These are phyloP conservation scores for Parnassius orleans DNA, from an alignment of 2,888 invertebrate species.

Conservation along the genomic window DNA sequence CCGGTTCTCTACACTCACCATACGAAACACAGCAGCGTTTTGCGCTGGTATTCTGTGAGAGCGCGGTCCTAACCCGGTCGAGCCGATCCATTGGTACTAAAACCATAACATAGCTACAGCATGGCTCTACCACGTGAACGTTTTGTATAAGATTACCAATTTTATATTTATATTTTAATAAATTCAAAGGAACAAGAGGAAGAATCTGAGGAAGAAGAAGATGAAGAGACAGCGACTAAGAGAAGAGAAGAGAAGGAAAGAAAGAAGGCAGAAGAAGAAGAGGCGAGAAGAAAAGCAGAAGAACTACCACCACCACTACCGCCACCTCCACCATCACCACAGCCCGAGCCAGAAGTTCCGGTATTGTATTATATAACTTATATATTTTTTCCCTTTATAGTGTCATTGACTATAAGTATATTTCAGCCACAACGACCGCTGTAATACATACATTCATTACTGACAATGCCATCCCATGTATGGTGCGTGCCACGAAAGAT, in stretches of 20 bases:
- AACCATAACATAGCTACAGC: too few relatives aligned
- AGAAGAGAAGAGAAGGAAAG: slow-evolving; percentile 56
- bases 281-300: slow-evolving; percentile 63
- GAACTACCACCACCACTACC: slow-evolving; percentile 67
- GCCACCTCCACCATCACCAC: slow-evolving; percentile 72
- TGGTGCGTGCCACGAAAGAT: too few relatives aligned
- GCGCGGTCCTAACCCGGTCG: too few relatives aligned
- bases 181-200: slow-evolving; percentile 35
- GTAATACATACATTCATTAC: background rate
- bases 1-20: too few relatives aligned
- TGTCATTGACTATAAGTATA: background rate
- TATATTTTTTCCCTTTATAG: too few relatives aligned
- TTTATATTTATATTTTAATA: background rate
- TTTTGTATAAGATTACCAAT: too few relatives aligned
- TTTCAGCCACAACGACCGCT: background rate
- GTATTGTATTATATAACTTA: slow-evolving; percentile 34
- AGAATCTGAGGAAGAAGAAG: slow-evolving; percentile 65
- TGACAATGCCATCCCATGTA: too few relatives aligned
- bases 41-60: too few relatives aligned
- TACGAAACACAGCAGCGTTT: too few relatives aligned
- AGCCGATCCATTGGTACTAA: too few relatives aligned
- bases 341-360: slow-evolving; percentile 59
- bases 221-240: slow-evolving; percentile 55
- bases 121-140: too few relatives aligned
- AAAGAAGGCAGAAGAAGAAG: slow-evolving; percentile 62